A percentile compares a stretch with the other conserved stretches of the same genome.
Evolutionary conservation across 2,113 vertebrate genomes (phyloP).

Genomic region (Miniopterus natalensis): DNA sequence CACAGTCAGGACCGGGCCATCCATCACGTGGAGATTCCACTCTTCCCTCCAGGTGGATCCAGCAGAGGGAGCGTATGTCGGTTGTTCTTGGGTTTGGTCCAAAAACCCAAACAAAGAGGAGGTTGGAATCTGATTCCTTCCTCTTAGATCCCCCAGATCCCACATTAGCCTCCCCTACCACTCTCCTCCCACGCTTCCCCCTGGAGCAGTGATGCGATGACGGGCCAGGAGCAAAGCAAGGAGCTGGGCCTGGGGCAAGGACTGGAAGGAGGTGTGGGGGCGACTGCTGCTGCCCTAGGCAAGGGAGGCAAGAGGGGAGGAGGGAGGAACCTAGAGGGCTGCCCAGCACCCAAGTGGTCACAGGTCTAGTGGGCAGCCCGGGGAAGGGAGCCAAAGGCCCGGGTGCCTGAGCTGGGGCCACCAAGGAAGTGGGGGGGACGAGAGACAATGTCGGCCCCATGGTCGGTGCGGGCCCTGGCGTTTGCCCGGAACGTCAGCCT

Average conservation of each 20-base stretch:
- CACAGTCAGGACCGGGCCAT: not conserved
- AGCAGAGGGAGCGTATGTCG: conserved; percentile 28
- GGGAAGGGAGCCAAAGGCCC: conserved; percentile 82
- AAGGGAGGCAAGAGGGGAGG: not conserved
- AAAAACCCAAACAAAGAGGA: conserved; percentile 58
- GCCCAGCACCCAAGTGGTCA: conserved; percentile 17
- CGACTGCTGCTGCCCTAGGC: conserved; percentile 8
- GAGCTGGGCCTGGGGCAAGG: conserved; percentile 62
- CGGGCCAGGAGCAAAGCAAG: conserved; percentile 49
- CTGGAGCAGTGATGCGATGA: not conserved
- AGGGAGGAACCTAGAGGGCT: not conserved
- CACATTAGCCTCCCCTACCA: not conserved
- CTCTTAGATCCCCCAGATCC: not conserved
- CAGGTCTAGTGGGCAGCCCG: conserved; percentile 64
- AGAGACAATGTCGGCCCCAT: conserved; percentile 92
- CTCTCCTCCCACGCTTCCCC: conserved; percentile 6
- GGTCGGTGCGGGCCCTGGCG: conserved; percentile 94
- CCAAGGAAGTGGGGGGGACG: conserved; percentile 87
- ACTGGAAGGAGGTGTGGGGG: not conserved
- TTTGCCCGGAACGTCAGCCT: conserved; percentile 94
- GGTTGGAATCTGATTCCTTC: not conserved
- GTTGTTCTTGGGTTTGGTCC: conserved; percentile 74
- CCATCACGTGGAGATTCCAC: not conserved
- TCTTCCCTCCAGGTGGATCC: not conserved
- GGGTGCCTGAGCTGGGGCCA: conserved; percentile 86